phyloP scores from a whole-genome alignment of 2,888 invertebrate species.

The Eupithecia abbreviata region DNA sequence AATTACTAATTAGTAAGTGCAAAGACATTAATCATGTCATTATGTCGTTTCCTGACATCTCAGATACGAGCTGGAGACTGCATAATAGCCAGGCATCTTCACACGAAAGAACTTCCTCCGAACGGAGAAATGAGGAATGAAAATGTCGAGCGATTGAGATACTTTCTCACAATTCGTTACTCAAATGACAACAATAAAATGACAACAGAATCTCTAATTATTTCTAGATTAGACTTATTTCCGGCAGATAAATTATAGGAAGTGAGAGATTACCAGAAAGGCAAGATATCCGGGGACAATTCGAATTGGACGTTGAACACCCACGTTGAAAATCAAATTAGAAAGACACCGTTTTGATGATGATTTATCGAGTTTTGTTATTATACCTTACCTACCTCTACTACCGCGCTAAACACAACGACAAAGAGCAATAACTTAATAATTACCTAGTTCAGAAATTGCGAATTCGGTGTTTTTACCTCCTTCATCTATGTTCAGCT shows the following conservation, averaged over 20 bases:
- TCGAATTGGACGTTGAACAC: slow-evolving; percentile 49
- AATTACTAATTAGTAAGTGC: slow-evolving; percentile 9
- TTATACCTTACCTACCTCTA: neutral
- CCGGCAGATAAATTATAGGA: slow-evolving; percentile 60
- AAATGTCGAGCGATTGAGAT: slow-evolving; percentile 29
- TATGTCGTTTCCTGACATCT: slow-evolving; percentile 22
- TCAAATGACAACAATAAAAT: slow-evolving; percentile 57
- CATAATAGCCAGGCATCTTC: slow-evolving; percentile 31
- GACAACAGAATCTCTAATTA: slow-evolving; percentile 58
- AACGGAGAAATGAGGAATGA: slow-evolving; percentile 25
- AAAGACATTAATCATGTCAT: slow-evolving; percentile 26
- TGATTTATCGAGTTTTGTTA: neutral
- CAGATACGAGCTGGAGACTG: slow-evolving; percentile 33
- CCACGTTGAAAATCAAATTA: slow-evolving; percentile 44
- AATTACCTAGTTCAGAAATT: neutral
- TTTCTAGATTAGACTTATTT: slow-evolving; percentile 64
- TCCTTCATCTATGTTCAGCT: too few relatives aligned
- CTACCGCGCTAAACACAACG: neutral
- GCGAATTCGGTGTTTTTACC: neutral
- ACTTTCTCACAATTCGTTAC: slow-evolving; percentile 69
- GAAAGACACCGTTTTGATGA: neutral
- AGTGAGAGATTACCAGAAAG: slow-evolving; percentile 58
- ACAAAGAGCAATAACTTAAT: neutral
- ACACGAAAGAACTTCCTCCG: slow-evolving; percentile 32
- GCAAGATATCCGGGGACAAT: slow-evolving; percentile 57